Percentiles rank a stretch among this genome's conserved stretches.
Evolutionary conservation across 2,113 vertebrate genomes (phyloP).

Genomic region (Galeopterus variegatus): DNA sequence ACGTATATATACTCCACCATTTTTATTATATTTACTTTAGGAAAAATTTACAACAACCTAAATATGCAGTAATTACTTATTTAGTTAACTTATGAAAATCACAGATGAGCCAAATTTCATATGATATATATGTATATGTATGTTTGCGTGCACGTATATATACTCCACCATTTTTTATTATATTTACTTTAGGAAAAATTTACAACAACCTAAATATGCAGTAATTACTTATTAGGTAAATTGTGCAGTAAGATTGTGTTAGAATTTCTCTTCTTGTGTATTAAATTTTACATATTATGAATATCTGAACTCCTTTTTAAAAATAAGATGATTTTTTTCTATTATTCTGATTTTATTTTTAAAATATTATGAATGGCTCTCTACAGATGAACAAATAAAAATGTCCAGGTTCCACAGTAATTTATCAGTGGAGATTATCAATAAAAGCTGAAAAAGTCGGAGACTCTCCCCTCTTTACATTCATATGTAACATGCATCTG

Average conservation of each 20-base stretch:
- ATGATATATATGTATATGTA: neutral
- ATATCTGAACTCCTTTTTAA: neutral
- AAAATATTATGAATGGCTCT: neutral
- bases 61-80: neutral
- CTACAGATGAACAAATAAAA: neutral
- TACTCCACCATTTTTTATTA: neutral
- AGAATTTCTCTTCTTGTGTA: neutral
- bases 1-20: no score
- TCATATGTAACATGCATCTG: neutral
- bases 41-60: neutral
- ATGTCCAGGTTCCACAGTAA: neutral
- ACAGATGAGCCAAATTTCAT: neutral
- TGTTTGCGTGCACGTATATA: neutral
- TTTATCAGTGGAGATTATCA: neutral
- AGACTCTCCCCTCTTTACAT: neutral
- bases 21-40: neutral
- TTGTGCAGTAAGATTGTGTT: neutral
- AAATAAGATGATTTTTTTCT: neutral
- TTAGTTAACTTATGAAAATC: neutral
- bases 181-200: neutral
- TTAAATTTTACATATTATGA: neutral
- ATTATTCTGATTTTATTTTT: neutral
- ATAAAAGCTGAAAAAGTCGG: neutral
- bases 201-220: neutral
- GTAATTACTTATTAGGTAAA: neutral